Conservation (phyloP, 1,140 invertebrate genomes). For the Cydia pomonella region DNA sequence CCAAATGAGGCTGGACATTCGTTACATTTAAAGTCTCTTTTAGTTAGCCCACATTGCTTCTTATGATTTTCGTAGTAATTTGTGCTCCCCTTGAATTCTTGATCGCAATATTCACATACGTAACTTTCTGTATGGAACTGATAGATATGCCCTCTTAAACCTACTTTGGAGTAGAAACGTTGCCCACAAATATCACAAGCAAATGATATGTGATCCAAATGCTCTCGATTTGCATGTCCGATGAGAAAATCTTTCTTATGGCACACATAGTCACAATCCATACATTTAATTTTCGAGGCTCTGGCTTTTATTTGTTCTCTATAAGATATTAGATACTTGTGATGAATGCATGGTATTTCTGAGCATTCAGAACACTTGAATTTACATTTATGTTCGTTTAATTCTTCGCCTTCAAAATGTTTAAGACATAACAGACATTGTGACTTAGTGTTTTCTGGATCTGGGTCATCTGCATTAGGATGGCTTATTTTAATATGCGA, state of each 20-base stretch:
- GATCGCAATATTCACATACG: constrained; percentile 45
- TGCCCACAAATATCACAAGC: constrained; percentile 45
- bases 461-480: constrained; percentile 33
- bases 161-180: constrained; percentile 48
- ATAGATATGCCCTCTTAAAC: constrained; percentile 44
- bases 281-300: constrained; percentile 41
- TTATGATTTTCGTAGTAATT: constrained; percentile 39
- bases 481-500: constrained; percentile 45
- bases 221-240: constrained; percentile 40
- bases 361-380: constrained; percentile 48
- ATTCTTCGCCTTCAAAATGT: constrained; percentile 39
- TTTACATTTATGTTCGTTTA: constrained; percentile 48
- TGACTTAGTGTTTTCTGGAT: constrained; percentile 24
- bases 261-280: constrained; percentile 49
- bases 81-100: constrained; percentile 40
- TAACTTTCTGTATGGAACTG: constrained; percentile 45
- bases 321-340: constrained; percentile 45
- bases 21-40: constrained; percentile 39
- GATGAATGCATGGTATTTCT: constrained; percentile 48
- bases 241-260: constrained; percentile 34
- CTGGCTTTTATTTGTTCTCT: constrained; percentile 45
- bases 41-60: constrained; percentile 39
- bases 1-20: constrained; percentile 46
- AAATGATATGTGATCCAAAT: constrained; percentile 50
- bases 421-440: constrained; percentile 48